phyloP scores from a whole-genome alignment of 2,888 invertebrate genomes.

The Amblyteles armatorius region DNA sequence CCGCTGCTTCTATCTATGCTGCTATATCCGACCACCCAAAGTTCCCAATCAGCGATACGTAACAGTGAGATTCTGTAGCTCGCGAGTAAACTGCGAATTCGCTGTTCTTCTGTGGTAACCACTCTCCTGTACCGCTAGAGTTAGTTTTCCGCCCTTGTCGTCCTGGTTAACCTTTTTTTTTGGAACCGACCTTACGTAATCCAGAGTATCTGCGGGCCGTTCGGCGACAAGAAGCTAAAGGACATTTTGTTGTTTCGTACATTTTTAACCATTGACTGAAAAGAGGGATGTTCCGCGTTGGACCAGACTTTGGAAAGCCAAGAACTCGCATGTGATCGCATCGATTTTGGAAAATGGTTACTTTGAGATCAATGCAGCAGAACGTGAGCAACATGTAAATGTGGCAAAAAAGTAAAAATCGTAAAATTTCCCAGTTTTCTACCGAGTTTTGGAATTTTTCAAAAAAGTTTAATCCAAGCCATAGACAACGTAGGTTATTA shows the following conservation, averaged over 20 bases:
- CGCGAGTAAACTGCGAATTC: constrained; percentile 58
- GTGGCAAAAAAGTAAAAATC: too few species aligned
- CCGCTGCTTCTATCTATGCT: constrained; percentile 35
- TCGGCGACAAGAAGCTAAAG: background rate
- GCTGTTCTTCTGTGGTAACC: constrained; percentile 45
- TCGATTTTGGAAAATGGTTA: too few species aligned
- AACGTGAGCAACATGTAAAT: too few species aligned
- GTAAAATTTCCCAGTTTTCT: background rate
- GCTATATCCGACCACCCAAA: constrained; percentile 51
- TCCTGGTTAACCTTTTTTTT: constrained; percentile 21
- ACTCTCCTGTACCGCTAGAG: constrained; percentile 27
- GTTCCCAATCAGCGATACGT: constrained; percentile 68
- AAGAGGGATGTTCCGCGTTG: background rate
- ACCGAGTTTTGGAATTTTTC: background rate
- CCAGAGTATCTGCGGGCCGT: too few species aligned
- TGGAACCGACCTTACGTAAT: background rate
- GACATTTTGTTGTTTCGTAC: background rate
- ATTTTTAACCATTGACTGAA: background rate
- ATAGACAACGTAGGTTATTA: background rate
- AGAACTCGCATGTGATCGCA: background rate
- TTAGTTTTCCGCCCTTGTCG: constrained; percentile 12
- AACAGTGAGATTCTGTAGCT: constrained; percentile 48
- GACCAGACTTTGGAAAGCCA: background rate
- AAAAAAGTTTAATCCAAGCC: background rate
- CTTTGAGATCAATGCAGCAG: too few species aligned